Percentiles rank a stretch among this genome's conserved stretches.
phyloP scores from a whole-genome alignment of 2,113 vertebrate species.

The Theropithecus gelada region DNA sequence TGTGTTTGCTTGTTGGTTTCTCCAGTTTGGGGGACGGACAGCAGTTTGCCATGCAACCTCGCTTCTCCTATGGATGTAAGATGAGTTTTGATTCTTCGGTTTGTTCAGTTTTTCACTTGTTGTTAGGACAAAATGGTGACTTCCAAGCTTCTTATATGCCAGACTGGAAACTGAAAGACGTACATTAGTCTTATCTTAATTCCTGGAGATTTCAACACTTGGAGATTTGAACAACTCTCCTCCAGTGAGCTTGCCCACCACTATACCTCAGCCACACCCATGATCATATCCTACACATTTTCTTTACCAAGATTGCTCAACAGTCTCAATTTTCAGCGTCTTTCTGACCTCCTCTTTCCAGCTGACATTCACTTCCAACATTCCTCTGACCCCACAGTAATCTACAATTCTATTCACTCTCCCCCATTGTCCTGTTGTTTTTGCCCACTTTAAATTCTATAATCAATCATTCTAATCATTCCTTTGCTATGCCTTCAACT shows the following conservation, averaged over 20 bases:
- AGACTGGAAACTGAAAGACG: background rate
- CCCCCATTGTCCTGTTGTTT: background rate
- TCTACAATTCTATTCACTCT: background rate
- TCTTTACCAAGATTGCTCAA: background rate
- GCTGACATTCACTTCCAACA: background rate
- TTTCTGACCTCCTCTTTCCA: background rate
- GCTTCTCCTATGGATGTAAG: background rate
- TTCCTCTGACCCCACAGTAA: background rate
- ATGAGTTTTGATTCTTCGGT: background rate
- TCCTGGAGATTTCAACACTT: background rate
- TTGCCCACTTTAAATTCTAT: background rate
- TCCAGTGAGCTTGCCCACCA: background rate
- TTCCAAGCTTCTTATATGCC: background rate
- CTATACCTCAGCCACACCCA: background rate
- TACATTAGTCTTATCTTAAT: background rate
- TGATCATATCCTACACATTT: background rate
- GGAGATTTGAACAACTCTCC: background rate
- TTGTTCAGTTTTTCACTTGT: background rate
- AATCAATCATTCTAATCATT: background rate
- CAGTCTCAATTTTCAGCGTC: background rate
- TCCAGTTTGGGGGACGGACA: background rate
- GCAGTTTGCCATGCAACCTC: background rate
- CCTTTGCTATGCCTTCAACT: background rate
- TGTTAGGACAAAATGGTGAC: background rate
- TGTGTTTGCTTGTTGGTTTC: background rate